Base-by-base conservation (phyloP, 1,140 invertebrate species). In the Macrosteles quadrilineatus region DNA sequence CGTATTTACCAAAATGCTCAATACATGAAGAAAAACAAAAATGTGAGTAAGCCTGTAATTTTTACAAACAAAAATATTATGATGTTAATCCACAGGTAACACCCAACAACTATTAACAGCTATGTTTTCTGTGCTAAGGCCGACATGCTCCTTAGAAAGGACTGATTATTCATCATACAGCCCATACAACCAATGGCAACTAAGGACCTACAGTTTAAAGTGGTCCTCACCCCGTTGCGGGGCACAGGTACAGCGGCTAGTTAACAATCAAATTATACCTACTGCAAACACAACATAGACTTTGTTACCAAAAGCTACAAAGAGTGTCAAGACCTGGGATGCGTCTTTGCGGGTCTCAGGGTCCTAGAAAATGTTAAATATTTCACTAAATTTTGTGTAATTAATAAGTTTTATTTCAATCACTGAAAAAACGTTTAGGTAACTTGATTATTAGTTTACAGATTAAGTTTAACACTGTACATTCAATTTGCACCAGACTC, bases 1-100 rank as follows among this genome's bases (percentile, higher is more conserved):
- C 86, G 88, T 74, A 80, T 91, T 71, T 81, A 85, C 53, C 81
- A 86, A 63, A 79, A 83, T 40, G 84, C 87, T 71, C 88, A 88
- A 72, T 91, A 91, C 76, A 83, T 82, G 75, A 89, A 89, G 77
- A 84, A 82, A 63, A 9, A 43, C 9, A 85, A 84, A 47, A 81
- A 85, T 73, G 86, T 86, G 69, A 72, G 74, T 83, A n/a, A 11
- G 9, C 23, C 9, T 6, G 14, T 23, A 9, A 91, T 98, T 98
- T 98, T 83, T 96, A 12, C 9, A 11, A 55, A 11, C 9, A 23
- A 55, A 19, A 45, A 3, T 74, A 72, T 81, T 30, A 53, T 2
- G 27, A n/a, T 67, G 17, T 40, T 47, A 90, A 1, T 80, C 84
- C 2, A 84, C 87, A 55, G 77, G 85, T 68, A 83, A 83, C 73